A percentile compares a stretch with the other conserved stretches of the same genome.
These are phyloP conservation scores for Bombus turneri DNA, from an alignment of 1,140 invertebrate genomes.

Conservation along the genomic window DNA sequence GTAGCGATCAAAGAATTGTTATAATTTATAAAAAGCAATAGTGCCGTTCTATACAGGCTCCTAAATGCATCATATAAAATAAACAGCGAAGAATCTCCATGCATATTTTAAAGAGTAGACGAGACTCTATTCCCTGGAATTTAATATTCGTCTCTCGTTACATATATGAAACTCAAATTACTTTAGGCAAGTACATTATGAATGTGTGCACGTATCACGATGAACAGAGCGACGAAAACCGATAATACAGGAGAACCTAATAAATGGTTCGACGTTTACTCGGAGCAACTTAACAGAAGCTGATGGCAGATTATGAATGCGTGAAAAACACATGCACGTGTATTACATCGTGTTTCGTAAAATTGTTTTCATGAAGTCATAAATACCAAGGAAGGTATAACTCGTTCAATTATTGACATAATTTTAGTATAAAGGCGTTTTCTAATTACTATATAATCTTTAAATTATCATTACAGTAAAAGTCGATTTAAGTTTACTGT, in stretches of 20 bases:
- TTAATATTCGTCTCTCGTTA: not conserved
- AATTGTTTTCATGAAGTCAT: not conserved
- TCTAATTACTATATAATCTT: not conserved
- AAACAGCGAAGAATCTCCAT: not conserved
- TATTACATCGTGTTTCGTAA: not conserved
- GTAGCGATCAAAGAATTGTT: not conserved
- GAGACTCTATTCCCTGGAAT: not conserved
- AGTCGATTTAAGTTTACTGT: no score
- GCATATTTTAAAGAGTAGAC: not conserved
- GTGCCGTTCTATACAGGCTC: not conserved
- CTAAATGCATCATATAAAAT: not conserved
- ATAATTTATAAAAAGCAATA: not conserved
- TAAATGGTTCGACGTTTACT: conserved; percentile 11
- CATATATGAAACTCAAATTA: not conserved
- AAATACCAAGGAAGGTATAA: not conserved
- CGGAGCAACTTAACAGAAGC: not conserved
- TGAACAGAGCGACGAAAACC: conserved; percentile 15
- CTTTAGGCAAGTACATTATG: not conserved
- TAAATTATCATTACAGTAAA: not conserved
- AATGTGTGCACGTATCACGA: no score
- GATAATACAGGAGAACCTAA: conserved; percentile 14
- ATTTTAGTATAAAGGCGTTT: not conserved
- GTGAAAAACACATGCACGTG: not conserved
- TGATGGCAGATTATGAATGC: not conserved
- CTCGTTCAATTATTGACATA: not conserved